These are phyloP conservation scores for Sakesphorus luctuosus DNA, from an alignment of 2,113 vertebrate genomes.

Conservation along the genomic window DNA sequence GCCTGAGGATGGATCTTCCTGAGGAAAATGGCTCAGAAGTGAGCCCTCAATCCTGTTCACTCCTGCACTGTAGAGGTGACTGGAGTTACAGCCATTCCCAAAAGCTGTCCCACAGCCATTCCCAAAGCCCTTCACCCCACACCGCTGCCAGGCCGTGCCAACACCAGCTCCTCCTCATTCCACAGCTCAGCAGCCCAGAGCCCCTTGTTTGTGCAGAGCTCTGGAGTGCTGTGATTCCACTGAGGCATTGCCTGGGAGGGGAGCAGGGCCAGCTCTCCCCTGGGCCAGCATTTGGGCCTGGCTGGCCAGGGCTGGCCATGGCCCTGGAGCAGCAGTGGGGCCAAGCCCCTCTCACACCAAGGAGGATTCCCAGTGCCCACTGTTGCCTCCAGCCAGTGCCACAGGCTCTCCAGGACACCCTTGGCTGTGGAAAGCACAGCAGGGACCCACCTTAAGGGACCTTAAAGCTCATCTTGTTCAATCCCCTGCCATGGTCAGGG, in stretches of 20 bases:
- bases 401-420: background rate
- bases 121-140: background rate
- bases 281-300: background rate
- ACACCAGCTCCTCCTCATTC: background rate
- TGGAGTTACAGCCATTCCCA: background rate
- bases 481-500: background rate
- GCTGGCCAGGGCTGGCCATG: background rate
- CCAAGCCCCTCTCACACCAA: background rate
- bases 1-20: background rate
- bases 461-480: background rate
- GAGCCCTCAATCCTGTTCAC: background rate
- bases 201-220: background rate
- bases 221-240: background rate
- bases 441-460: background rate
- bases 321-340: background rate
- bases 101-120: background rate
- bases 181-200: background rate
- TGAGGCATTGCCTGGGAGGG: background rate
- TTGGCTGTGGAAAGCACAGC: background rate
- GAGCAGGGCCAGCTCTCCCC: background rate
- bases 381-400: fast-evolving
- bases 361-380: background rate
- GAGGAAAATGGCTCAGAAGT: background rate
- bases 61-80: background rate
- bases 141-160: fast-evolving